Base-by-base conservation (phyloP, 2,113 vertebrate genomes). In the Pseudorectes ferrugineus region DNA sequence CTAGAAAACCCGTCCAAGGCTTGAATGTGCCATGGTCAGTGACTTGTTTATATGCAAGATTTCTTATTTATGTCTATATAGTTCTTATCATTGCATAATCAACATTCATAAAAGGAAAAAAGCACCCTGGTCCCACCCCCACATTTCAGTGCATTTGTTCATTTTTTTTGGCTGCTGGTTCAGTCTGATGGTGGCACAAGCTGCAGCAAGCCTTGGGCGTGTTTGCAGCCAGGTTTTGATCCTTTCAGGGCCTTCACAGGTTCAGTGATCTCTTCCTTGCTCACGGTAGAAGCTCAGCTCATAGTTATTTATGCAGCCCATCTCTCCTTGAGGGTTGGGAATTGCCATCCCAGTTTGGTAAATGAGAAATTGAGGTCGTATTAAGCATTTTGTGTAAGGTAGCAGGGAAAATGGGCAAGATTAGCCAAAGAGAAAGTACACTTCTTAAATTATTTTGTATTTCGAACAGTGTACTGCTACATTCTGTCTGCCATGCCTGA, bases 281-380 rank as follows among this genome's bases (percentile, higher is more conserved):
- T 89, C 13, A 40, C 0, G 0, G 28, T 4, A 3, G 36, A 25
- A 66, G 7, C 55, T 75, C 43, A 74, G 14, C 33, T 78, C 15
- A 6, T 11, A 51, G 43, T 35, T 82, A 21, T 38, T 86, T 65
- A 19, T 43, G 18, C 8, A 54, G 12, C 8, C 2, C 8, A 4
- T 42, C 21, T 67, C 40, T 63, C 86, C 29, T n/a, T 43, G 10
- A 61, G 35, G 10, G 1, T 0, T 77, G 19, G 13, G 35, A 82
- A 67, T 49, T 49, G 19, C 26, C 38, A 22, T 72, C 23, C 3
- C 4, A 6, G 16, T 57, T 28, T 79, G 20, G 9, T 21, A 78
- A 85, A 51, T 22, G 13, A n/a, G 52, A 75, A 58, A 36, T 2
- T 40, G 13, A 49, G 15, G 13, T 42, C 0, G 0, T 36, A 26